Evolutionary conservation across 2,797 vertebrate genomes (phyloP).

Genomic region (Rhinella marina): DNA sequence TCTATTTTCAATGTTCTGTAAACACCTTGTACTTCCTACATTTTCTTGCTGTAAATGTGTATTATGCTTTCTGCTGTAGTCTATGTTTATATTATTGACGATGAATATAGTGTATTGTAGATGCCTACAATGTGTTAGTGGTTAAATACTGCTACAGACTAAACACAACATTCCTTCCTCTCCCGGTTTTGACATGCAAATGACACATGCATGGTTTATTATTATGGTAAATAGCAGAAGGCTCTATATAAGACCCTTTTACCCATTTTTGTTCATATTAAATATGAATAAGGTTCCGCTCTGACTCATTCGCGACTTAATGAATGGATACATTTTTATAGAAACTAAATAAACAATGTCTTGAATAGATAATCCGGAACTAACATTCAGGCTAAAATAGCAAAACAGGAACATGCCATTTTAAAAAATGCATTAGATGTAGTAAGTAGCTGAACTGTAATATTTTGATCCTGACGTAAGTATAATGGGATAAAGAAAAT

Average conservation of each 20-base stretch:
- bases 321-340: slow-evolving; percentile 33
- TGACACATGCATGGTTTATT: slow-evolving; percentile 23
- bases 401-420: not conserved
- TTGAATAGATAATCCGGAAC: slow-evolving; percentile 1
- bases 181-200: slow-evolving; percentile 32
- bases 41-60: not conserved
- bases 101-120: slow-evolving; percentile 8
- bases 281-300: slow-evolving; percentile 56
- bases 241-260: slow-evolving; percentile 18
- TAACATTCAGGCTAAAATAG: slow-evolving; percentile 8
- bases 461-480: not conserved
- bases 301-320: slow-evolving; percentile 44
- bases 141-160: slow-evolving; percentile 23
- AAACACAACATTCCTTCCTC: slow-evolving; percentile 18
- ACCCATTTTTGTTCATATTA: slow-evolving; percentile 8
- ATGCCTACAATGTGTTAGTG: slow-evolving; percentile 12
- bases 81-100: not conserved
- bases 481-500: not conserved
- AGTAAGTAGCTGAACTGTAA: slow-evolving; percentile 21
- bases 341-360: slow-evolving; percentile 51
- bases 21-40: not conserved
- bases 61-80: not conserved
- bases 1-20: not conserved
- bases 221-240: not conserved
- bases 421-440: slow-evolving; percentile 12